Evolutionary conservation across 2,888 invertebrate genomes (phyloP).

Genomic region (Eupeodes luniger): DNA sequence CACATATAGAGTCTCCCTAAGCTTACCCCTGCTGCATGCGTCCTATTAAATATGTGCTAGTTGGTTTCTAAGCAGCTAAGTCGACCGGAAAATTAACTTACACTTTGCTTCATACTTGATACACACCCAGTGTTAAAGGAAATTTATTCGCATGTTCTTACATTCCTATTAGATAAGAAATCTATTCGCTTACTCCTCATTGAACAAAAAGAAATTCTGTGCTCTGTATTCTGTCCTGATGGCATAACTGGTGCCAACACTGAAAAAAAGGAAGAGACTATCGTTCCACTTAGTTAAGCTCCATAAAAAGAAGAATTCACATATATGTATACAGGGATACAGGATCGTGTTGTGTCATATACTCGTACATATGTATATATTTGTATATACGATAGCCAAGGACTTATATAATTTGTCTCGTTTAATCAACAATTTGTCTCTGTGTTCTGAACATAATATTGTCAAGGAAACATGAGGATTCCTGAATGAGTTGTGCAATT

Average conservation of each 20-base stretch:
- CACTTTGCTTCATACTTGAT: constrained; percentile 72
- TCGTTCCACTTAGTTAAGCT: constrained; percentile 71
- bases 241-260: constrained; percentile 36
- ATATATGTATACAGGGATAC: neutral
- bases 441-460: constrained; percentile 20
- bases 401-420: constrained; percentile 66
- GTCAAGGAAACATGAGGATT: constrained; percentile 43
- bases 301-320: constrained; percentile 53
- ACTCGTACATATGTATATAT: too few relatives aligned
- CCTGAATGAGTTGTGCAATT: constrained; percentile 74
- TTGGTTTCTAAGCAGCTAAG: constrained; percentile 77
- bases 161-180: constrained; percentile 66
- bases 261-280: constrained; percentile 50
- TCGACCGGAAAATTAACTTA: constrained; percentile 79
- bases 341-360: constrained; percentile 22
- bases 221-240: constrained; percentile 30
- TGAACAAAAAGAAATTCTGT: constrained; percentile 66
- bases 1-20: neutral
- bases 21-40: constrained; percentile 63
- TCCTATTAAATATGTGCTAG: constrained; percentile 73
- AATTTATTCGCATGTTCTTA: constrained; percentile 72
- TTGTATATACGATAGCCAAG: constrained; percentile 34
- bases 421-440: constrained; percentile 35
- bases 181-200: constrained; percentile 40
- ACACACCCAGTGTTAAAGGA: constrained; percentile 22